Evolutionary conservation across 2,113 vertebrate genomes (phyloP).

Genomic region (Phalacrocorax pelagicus): DNA sequence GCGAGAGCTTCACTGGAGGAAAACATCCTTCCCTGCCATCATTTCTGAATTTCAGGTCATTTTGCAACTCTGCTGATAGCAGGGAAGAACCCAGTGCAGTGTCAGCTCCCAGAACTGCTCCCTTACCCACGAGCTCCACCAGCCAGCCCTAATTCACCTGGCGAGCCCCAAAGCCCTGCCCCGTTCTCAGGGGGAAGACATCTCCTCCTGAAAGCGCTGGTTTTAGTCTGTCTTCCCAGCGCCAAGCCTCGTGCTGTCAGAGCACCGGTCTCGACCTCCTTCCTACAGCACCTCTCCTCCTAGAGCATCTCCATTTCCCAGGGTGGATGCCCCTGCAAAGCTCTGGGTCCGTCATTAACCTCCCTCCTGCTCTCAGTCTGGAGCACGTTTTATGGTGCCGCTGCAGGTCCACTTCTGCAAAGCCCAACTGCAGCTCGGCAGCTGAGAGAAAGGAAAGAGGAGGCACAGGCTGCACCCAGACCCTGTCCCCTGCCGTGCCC

Average conservation of each 20-base stretch:
- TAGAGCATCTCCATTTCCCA: accelerated
- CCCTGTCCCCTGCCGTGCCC: accelerated
- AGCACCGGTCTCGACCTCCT: not conserved
- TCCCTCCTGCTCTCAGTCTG: not conserved
- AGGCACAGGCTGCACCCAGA: accelerated
- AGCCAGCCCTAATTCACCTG: not conserved
- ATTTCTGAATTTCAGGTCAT: not conserved
- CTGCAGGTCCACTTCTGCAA: not conserved
- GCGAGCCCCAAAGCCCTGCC: accelerated
- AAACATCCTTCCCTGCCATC: not conserved
- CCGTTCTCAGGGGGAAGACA: not conserved
- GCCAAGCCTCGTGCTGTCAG: not conserved
- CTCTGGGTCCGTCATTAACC: accelerated
- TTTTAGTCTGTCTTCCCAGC: not conserved
- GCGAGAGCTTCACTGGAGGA: not conserved
- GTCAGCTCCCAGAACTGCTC: not conserved
- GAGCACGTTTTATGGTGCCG: accelerated
- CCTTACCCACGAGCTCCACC: not conserved
- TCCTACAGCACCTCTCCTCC: not conserved
- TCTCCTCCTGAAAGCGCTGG: not conserved
- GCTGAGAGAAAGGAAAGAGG: not conserved
- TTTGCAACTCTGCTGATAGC: not conserved
- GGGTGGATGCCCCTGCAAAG: accelerated
- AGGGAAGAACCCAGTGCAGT: accelerated
- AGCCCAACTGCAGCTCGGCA: accelerated